Evolutionary conservation across 2,888 invertebrate genomes (phyloP).

Genomic region (Heteromurus nitidus): DNA sequence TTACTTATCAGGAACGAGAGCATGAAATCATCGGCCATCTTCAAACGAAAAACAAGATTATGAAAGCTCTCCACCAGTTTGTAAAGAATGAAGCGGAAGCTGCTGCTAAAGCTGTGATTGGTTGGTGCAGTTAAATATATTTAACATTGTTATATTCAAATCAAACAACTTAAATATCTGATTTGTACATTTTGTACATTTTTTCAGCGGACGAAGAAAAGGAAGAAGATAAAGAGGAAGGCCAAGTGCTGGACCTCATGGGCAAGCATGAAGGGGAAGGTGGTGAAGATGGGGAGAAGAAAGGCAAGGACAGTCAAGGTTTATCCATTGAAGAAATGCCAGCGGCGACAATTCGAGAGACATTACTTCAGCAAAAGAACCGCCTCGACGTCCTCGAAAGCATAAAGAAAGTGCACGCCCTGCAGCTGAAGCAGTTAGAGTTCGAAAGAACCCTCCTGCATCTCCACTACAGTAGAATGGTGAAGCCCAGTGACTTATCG

Average conservation of each 20-base stretch:
- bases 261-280: conserved; percentile 52
- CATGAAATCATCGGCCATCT: conserved; percentile 67
- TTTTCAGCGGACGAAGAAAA: conserved; percentile 54
- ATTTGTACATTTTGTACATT: too few relatives aligned
- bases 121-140: conserved; percentile 3
- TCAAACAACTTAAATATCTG: too few relatives aligned
- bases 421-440: conserved; percentile 71
- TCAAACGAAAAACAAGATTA: conserved; percentile 66
- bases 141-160: background rate
- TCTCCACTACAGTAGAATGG: conserved; percentile 69
- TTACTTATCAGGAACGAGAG: conserved; percentile 71
- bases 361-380: conserved; percentile 67
- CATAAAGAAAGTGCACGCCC: conserved; percentile 66
- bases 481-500: conserved; percentile 69
- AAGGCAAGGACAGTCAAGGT: conserved; percentile 40
- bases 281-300: conserved; percentile 31
- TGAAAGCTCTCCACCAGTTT: conserved; percentile 64
- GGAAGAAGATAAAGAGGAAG: conserved; percentile 58
- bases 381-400: conserved; percentile 70
- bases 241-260: conserved; percentile 45
- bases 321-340: conserved; percentile 68
- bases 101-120: conserved; percentile 42
- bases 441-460: conserved; percentile 70
- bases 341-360: conserved; percentile 67
- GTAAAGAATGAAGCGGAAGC: conserved; percentile 56